phyloP scores from a whole-genome alignment of 1,140 invertebrate genomes.

The Drosophila busckii region DNA sequence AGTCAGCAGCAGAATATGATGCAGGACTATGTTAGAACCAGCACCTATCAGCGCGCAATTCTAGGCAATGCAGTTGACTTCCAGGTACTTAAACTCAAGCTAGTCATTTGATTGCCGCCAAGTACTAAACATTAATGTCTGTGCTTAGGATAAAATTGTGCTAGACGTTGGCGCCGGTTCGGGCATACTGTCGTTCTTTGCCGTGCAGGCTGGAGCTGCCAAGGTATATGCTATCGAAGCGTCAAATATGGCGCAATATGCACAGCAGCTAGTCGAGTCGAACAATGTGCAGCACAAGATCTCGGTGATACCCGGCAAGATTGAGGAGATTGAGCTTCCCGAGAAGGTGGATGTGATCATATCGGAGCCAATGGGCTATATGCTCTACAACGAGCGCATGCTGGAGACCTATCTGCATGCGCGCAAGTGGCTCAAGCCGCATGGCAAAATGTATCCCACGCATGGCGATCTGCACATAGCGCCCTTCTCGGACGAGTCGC shows the following conservation, averaged over 20 bases:
- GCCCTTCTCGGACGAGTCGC: conserved; percentile 98
- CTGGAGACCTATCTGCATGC: conserved; percentile 99
- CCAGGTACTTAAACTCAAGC: conserved; percentile 78
- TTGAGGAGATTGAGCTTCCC: conserved; percentile 97
- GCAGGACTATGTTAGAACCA: conserved; percentile 98
- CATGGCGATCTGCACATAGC: conserved; percentile 97
- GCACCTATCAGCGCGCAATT: conserved; percentile 98
- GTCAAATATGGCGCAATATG: conserved; percentile 98
- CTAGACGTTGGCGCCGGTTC: conserved; percentile 98
- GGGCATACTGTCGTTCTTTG: conserved; percentile 99
- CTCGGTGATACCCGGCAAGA: conserved; percentile 97
- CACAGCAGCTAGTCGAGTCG: conserved; percentile 92
- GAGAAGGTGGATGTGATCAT: conserved; percentile 98
- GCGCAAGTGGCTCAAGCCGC: conserved; percentile 97
- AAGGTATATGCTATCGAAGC: conserved; percentile 99
- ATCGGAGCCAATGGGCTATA: conserved; percentile 99
- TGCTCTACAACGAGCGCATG: conserved; percentile 99
- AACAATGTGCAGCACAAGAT: conserved; percentile 94
- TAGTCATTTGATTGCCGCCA: not conserved
- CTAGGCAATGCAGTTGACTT: conserved; percentile 96
- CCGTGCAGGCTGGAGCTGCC: conserved; percentile 96
- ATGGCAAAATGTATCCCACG: conserved; percentile 97
- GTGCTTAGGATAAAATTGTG: conserved; percentile 89
- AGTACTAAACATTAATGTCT: not conserved
- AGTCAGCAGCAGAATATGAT: conserved; percentile 99